phyloP scores from a whole-genome alignment of 2,113 vertebrate species.

The Serinus canaria region DNA sequence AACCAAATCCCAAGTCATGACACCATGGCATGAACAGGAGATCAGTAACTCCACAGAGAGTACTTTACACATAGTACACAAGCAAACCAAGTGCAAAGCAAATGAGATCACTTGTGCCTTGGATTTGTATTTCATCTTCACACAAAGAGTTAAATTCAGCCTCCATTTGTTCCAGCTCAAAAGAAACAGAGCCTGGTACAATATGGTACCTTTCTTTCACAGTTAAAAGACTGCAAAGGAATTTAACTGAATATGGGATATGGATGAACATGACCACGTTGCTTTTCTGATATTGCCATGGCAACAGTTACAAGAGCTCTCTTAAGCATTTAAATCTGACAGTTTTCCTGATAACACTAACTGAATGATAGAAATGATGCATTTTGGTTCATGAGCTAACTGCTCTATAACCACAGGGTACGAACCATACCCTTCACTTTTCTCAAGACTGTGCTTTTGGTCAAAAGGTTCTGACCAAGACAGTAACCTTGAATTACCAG shows the following conservation, averaged over 20 bases:
- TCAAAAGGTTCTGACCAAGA: not conserved
- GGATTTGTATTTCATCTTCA: not conserved
- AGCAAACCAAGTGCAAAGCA: not conserved
- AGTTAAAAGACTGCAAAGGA: constrained; percentile 13
- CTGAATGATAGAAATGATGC: constrained; percentile 38
- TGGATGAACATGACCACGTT: constrained; percentile 21
- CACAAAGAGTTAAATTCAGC: not conserved
- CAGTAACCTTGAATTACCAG: not conserved
- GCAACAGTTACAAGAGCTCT: constrained; percentile 58
- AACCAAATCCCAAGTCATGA: not conserved
- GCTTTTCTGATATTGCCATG: constrained; percentile 58
- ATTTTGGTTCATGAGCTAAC: constrained; percentile 17
- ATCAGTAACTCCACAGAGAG: not conserved
- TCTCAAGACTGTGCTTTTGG: not conserved
- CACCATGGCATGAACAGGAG: not conserved
- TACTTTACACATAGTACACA: not conserved
- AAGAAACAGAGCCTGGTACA: not conserved
- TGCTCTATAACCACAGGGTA: not conserved
- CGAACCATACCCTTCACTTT: not conserved
- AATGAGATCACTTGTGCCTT: not conserved
- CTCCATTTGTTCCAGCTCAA: not conserved
- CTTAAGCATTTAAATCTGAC: constrained; percentile 59
- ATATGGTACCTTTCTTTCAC: not conserved
- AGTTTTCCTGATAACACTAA: constrained; percentile 43
- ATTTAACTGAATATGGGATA: constrained; percentile 47